phyloP scores from a whole-genome alignment of 1,140 invertebrate species.

The Macrocentrus cingulum region DNA sequence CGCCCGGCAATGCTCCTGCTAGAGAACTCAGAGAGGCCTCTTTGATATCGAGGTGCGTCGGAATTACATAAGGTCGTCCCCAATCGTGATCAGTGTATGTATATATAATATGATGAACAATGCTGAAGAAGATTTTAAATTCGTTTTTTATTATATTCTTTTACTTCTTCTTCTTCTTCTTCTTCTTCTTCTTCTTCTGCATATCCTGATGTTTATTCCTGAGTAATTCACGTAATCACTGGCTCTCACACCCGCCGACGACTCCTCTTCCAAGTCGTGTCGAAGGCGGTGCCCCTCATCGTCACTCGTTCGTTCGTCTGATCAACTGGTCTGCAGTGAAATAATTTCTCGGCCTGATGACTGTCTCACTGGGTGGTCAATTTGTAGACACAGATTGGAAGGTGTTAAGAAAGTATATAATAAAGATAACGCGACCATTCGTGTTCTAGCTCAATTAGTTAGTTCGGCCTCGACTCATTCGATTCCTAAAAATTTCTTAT shows the following conservation, averaged over 20 bases:
- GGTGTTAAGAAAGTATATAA: conserved; percentile 26
- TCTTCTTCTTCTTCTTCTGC: conserved; percentile 16
- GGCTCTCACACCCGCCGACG: conserved; percentile 10
- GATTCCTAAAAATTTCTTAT: conserved; percentile 19
- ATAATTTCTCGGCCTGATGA: no score
- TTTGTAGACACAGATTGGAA: conserved; percentile 18
- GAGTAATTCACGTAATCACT: conserved; percentile 18
- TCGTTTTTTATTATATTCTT: no score
- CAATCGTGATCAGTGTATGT: background rate
- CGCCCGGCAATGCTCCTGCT: background rate
- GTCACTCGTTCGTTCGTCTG: background rate
- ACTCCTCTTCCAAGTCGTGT: no score
- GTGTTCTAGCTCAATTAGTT: conserved; percentile 46
- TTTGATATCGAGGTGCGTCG: no score
- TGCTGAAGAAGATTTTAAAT: background rate
- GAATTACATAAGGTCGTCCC: no score
- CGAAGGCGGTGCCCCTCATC: background rate
- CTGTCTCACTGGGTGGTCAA: conserved; percentile 25
- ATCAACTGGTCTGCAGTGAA: background rate
- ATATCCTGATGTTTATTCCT: conserved; percentile 7
- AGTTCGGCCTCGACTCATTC: conserved; percentile 4
- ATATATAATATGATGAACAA: background rate
- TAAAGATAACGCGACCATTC: conserved; percentile 28
- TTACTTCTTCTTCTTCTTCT: conserved; percentile 1
- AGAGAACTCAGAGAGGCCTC: no score